phyloP scores from a whole-genome alignment of 2,797 vertebrate genomes.

The Urosaurus nigricauda region DNA sequence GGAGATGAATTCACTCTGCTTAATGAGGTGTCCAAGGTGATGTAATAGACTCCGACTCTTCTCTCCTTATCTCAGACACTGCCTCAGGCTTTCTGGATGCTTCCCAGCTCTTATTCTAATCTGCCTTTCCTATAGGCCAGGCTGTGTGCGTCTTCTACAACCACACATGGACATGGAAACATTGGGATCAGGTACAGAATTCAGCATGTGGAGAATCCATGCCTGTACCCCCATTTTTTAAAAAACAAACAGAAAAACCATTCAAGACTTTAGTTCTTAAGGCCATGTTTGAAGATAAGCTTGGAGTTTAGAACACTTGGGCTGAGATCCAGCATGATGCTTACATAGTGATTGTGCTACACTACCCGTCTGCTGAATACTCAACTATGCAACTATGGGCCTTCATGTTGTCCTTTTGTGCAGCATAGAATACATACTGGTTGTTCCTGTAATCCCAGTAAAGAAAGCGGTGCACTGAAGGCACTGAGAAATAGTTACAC shows the following conservation, averaged over 20 bases:
- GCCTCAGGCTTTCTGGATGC: conserved; percentile 28
- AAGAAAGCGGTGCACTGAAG: too few species aligned
- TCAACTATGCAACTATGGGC: too few species aligned
- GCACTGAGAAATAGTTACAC: too few species aligned
- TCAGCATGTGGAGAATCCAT: too few species aligned
- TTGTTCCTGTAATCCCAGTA: too few species aligned
- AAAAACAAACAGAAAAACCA: not conserved
- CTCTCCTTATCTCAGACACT: conserved; percentile 4
- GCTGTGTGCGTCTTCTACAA: not conserved
- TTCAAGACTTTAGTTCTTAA: not conserved
- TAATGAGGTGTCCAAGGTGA: conserved; percentile 31
- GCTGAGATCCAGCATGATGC: not conserved
- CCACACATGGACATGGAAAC: not conserved
- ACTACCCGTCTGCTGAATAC: too few species aligned
- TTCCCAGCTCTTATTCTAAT: not conserved
- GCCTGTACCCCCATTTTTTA: not conserved
- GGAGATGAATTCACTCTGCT: not conserved
- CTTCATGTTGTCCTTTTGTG: too few species aligned
- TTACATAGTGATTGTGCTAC: too few species aligned
- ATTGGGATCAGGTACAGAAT: not conserved
- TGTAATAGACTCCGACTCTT: conserved; percentile 28
- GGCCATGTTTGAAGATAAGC: not conserved
- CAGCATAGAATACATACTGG: too few species aligned
- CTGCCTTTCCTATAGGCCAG: not conserved
- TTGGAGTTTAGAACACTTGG: not conserved